phyloP scores from a whole-genome alignment of 2,888 invertebrate genomes.

The Cyrtodaria siliqua region DNA sequence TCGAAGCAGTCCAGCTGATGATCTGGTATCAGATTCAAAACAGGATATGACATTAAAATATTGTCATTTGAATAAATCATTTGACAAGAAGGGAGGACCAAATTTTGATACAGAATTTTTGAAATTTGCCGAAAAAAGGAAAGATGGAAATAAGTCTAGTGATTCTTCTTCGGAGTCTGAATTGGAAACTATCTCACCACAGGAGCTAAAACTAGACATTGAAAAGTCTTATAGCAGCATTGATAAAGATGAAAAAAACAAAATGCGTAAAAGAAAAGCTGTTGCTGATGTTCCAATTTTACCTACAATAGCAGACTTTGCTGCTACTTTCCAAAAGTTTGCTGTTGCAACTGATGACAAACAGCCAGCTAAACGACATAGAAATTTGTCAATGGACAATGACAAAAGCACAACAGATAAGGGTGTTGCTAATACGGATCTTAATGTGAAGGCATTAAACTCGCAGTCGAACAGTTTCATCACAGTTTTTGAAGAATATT shows the following conservation, averaged over 20 bases:
- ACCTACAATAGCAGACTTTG: conserved; percentile 16
- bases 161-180: conserved; percentile 16
- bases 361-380: no score
- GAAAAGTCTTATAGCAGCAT: no score
- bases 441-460: no score
- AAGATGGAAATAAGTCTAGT: background rate
- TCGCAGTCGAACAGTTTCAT: no score
- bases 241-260: background rate
- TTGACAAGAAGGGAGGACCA: conserved; percentile 4
- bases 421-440: no score
- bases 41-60: background rate
- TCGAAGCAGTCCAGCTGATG: background rate
- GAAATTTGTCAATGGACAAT: no score
- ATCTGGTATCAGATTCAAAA: background rate
- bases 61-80: no score
- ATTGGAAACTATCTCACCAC: no score
- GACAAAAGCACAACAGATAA: no score
- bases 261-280: background rate
- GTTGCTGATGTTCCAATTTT: conserved; percentile 18
- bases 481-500: conserved; percentile 2
- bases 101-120: conserved; percentile 41
- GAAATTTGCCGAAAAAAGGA: conserved; percentile 27
- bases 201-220: no score
- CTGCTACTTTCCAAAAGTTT: conserved; percentile 25
- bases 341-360: background rate